Evolutionary conservation across 2,888 invertebrate genomes (phyloP), one percentile per base, ranked within the genome.

Genomic region (Perizoma affinitatum): DNA sequence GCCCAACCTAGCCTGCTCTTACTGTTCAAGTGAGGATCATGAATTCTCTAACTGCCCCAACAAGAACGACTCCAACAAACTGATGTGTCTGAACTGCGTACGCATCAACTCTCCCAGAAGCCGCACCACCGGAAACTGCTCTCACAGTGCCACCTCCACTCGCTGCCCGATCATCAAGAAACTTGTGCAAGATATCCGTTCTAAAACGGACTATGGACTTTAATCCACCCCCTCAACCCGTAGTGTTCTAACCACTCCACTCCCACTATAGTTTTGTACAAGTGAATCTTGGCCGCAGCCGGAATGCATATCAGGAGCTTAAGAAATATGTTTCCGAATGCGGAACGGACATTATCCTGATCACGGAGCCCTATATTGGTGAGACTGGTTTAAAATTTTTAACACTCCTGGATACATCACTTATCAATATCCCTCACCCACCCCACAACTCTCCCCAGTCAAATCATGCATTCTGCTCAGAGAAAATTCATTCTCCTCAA

Each of bases 71-170:
- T 11, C 6, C n/a, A 38, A 5, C 47, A 58, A 33, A 3, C n/a
- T 45, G 0, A 33, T 42, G 0, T 72, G 69, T 33, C 34, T 40
- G 11, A 69, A 72, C 41, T 72, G 65, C 54, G 34, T 6, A 6
- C 5, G 38, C 38, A 3, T 3, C 22, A 22, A 3, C 22, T 22
- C 22, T 22, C 4, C 42, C 42, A 33, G 7, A 58, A 47, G 46
- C 43, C n/a, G 38, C 7, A 41, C n/a, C n/a, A n/a, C n/a, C n/a
- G n/a, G n/a, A n/a, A 7, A 43, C 33, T 5, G 38, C 10, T 11
- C 11, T 1, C 63, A 59, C 43, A 59, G 41, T 36, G 56, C 61
- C 6, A 61, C 57, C 0, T 57, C 62, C 1, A 5, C 0, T 5
- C 10, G 10, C 4, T 54, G 54, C 10, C 46, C 54, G 4, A 9